Percentiles rank a stretch among this genome's conserved stretches.
These are phyloP conservation scores for Scolopax rusticola DNA, from an alignment of 2,797 vertebrate species.

Conservation along the genomic window DNA sequence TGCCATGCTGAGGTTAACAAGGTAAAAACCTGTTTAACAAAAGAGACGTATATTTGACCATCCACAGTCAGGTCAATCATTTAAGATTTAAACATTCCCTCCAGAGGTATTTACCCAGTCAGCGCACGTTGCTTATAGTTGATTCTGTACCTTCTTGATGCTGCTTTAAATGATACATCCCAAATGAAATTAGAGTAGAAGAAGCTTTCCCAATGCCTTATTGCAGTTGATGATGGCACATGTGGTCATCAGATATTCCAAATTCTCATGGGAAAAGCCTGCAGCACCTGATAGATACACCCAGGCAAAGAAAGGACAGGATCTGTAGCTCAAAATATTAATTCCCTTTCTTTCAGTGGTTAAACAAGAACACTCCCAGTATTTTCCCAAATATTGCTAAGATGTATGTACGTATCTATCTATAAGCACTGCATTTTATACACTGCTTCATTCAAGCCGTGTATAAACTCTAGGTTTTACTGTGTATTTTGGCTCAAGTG, in stretches of 20 bases:
- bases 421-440: slow-evolving; percentile 34
- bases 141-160: slow-evolving; percentile 19
- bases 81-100: slow-evolving; percentile 58
- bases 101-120: slow-evolving; percentile 54
- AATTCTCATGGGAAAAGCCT: background rate
- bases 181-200: slow-evolving; percentile 38
- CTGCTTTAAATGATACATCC: slow-evolving; percentile 38
- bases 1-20: slow-evolving; percentile 66
- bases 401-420: background rate
- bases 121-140: background rate
- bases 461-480: background rate
- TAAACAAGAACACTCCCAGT: slow-evolving; percentile 2
- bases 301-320: background rate
- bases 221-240: background rate
- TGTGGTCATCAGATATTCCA: background rate
- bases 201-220: background rate
- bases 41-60: slow-evolving; percentile 53
- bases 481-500: slow-evolving; percentile 30
- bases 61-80: slow-evolving; percentile 40
- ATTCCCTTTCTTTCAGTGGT: background rate
- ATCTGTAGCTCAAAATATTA: background rate
- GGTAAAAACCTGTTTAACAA: slow-evolving; percentile 58
- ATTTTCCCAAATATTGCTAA: background rate
- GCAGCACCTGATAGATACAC: background rate
- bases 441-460: slow-evolving; percentile 29